phyloP scores from a whole-genome alignment of 2,888 invertebrate genomes.

The Melipona bicolor region DNA sequence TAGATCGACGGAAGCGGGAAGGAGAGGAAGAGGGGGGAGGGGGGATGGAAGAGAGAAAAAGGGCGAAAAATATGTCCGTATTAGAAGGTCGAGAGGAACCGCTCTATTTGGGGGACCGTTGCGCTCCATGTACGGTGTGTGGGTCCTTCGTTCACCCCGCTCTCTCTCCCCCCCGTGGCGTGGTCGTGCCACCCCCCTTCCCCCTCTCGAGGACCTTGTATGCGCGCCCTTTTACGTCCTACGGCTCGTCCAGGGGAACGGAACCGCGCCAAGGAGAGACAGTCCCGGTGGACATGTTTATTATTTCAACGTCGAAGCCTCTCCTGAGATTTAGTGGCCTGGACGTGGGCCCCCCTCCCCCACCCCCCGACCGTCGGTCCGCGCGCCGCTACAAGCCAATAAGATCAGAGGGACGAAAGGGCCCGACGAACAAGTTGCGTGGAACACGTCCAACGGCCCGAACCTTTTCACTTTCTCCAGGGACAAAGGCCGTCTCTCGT shows the following conservation, averaged over 20 bases:
- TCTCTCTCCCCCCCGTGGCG: conserved; percentile 2
- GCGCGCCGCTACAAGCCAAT: conserved; percentile 55
- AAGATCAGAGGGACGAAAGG: conserved; percentile 50
- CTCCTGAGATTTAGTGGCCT: conserved; percentile 70
- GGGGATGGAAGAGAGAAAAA: not conserved
- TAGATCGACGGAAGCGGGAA: conserved; percentile 7
- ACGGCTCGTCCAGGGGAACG: conserved; percentile 56
- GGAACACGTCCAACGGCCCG: conserved; percentile 42
- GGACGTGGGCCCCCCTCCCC: conserved; percentile 39
- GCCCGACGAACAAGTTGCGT: conserved; percentile 41
- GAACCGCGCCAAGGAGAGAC: conserved; percentile 62
- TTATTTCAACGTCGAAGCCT: conserved; percentile 71
- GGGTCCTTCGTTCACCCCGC: conserved; percentile 14
- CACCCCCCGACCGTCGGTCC: conserved; percentile 28
- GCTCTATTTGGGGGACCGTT: conserved; percentile 57
- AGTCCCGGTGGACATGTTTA: conserved; percentile 71
- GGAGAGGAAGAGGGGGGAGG: not conserved
- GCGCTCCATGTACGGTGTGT: conserved; percentile 52
- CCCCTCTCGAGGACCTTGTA: conserved; percentile 49
- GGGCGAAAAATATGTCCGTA: conserved; percentile 40
- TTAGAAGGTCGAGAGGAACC: conserved; percentile 52
- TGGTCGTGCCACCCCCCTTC: not conserved
- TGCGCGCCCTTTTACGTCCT: conserved; percentile 63
- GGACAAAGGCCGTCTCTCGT: conserved; percentile 24
- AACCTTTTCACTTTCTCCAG: conserved; percentile 56